Evolutionary conservation across 2,113 vertebrate genomes (phyloP).

Genomic region (Vulpes lagopus): DNA sequence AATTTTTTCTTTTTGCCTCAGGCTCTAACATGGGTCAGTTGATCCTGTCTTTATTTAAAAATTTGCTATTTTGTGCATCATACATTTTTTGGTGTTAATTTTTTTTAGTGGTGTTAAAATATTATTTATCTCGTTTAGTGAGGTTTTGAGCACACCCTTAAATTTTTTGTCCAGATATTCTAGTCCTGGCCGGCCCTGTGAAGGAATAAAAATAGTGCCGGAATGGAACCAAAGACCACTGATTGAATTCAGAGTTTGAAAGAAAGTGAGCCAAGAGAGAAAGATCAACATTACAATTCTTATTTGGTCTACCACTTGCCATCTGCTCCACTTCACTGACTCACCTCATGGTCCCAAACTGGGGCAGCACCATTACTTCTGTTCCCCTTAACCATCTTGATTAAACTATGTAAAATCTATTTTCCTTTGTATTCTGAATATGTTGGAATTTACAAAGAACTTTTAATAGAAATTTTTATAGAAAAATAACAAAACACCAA

Average conservation of each 20-base stretch:
- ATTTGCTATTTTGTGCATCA: not conserved
- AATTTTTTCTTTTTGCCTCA: not conserved
- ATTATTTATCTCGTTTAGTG: not conserved
- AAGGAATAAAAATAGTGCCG: not conserved
- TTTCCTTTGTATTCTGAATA: constrained; percentile 27
- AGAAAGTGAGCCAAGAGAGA: not conserved
- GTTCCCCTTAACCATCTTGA: not conserved
- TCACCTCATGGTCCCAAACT: not conserved
- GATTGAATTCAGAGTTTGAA: not conserved
- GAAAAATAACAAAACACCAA: not conserved
- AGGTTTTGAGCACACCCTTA: not conserved
- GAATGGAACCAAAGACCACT: not conserved
- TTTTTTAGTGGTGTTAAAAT: not conserved
- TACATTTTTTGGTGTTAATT: not conserved
- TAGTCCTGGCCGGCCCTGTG: not conserved
- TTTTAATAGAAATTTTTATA: not conserved
- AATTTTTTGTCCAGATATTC: not conserved
- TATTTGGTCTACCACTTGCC: not conserved
- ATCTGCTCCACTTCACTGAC: not conserved
- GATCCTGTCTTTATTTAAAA: not conserved
- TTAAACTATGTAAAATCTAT: not conserved
- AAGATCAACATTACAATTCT: not conserved
- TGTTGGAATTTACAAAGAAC: not conserved
- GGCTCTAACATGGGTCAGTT: not conserved
- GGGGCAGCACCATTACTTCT: not conserved